Evolutionary conservation across 2,888 invertebrate genomes (phyloP), one percentile per base, ranked within the genome.

Genomic region (Lamproptera curius): DNA sequence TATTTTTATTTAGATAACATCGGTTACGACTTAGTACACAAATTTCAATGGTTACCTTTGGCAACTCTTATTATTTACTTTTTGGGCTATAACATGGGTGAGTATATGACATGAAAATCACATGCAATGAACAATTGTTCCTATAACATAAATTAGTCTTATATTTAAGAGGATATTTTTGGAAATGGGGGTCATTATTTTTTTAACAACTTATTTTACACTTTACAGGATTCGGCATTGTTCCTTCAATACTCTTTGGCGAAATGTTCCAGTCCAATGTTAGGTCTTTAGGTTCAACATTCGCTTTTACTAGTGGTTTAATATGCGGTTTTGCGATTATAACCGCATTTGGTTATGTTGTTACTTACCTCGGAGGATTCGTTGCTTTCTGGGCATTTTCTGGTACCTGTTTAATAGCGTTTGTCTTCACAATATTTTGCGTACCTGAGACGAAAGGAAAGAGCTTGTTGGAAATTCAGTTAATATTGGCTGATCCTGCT

Each of bases 361-460:
- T 62, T 15, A 56, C 54, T 0, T 65, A 72, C 0, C 78, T 92
- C n/a, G 92, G 92, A 5, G 76, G 81, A 9, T 88, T 89, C 57
- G 84, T 85, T 16, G 89, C 90, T 0, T 94, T 93, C 67, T 92
- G 92, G 89, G 68, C 91, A 16, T 94, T 92, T 59, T 89, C 90
- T 0, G 42, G 65, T 0, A 55, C 55, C 9, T 59, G 61, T n/a
- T 52, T 58, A 0, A 5, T 89, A 0, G 88, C 90, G 0, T 90
- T 91, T 52, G 69, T 92, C 40, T 95, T 94, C 67, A 90, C 92
- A 0, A 65, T 90, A 4, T 83, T 91, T 35, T 77, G 90, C 38
- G 87, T 96, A 0, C 94, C 95, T 15, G 95, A 95, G 76, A 95
- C 95, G 0, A 94, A 93, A 70, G 95, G 94, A 0, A 91, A 92